phyloP scores from a whole-genome alignment of 2,797 vertebrate species.

The Sebastes paucispinis region DNA sequence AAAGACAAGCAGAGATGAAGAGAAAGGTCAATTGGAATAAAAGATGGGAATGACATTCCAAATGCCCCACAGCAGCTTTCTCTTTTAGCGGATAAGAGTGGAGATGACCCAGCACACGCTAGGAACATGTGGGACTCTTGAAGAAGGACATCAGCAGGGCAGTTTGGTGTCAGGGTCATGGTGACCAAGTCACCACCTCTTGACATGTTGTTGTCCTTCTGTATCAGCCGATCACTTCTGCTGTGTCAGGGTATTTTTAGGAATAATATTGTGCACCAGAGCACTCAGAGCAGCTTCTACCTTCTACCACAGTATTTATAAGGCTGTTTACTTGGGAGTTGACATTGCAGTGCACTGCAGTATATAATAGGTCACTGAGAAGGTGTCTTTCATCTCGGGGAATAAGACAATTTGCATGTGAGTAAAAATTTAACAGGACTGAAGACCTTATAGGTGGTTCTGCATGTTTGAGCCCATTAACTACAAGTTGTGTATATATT shows the following conservation, averaged over 20 bases:
- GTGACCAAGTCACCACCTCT: slow-evolving; percentile 20
- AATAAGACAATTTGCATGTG: background rate
- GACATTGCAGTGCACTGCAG: slow-evolving; percentile 46
- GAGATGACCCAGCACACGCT: background rate
- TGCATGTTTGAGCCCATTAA: background rate
- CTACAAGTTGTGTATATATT: background rate
- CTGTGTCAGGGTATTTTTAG: slow-evolving; percentile 27
- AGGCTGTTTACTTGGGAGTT: slow-evolving; percentile 29
- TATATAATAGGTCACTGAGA: slow-evolving; percentile 25
- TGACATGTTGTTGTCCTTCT: slow-evolving; percentile 25
- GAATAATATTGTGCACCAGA: background rate
- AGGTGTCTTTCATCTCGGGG: slow-evolving; percentile 1
- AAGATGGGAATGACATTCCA: slow-evolving; percentile 6
- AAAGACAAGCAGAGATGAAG: slow-evolving; percentile 18
- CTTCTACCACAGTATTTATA: slow-evolving; percentile 15
- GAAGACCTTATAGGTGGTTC: background rate
- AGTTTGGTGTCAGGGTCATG: slow-evolving; percentile 10
- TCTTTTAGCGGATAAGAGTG: background rate
- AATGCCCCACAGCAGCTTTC: background rate
- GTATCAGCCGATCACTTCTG: slow-evolving; percentile 12
- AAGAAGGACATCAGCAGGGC: slow-evolving; percentile 1
- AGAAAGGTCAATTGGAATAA: slow-evolving; percentile 9
- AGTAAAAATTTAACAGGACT: background rate
- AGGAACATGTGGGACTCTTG: background rate
- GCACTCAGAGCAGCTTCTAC: background rate